Evolutionary conservation across 2,888 invertebrate genomes (phyloP), one percentile per base, ranked within the genome.

Genomic region (Andrena dorsata): DNA sequence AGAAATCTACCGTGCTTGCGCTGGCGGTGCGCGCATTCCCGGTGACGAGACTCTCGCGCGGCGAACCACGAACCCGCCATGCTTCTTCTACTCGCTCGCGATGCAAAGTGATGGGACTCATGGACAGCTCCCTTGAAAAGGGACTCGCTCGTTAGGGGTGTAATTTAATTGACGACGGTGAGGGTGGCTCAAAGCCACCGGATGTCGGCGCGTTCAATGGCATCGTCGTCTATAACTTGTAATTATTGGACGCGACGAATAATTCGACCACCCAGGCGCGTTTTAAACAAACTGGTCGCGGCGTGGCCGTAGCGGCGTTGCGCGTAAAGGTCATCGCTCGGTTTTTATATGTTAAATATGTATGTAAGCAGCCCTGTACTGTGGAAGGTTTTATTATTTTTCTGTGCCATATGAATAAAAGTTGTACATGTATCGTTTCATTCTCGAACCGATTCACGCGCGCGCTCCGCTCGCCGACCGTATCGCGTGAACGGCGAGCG

Each of bases 401-500:
- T 86, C 80, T 85, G 91, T 91, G 91, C 91, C 92, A 91, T 92
- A 91, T 80, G 83, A 90, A 88, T 88, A 83, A 89, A 41, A 89
- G 78, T 89, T 90, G 90, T 91, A 90, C 83, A 89, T 86, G 88
- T 76, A 79, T 76, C 41, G 56, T 68, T 68, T 84, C 68, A 20
- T 53, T 82, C 47, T 28, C 70, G 53, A 70, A 70, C 60, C 41
- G 20, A 64, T 63, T 28, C 35, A 65, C 13, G 53, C n/a, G 20
- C 28, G 20, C 23, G 23, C 13, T 26, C n/a, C 35, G 58, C 60
- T 47, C 47, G 56, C 23, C 20, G n/a, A 53, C 73, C 47, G 68
- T 63, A 26, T 53, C 28, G 58, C 30, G 49, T 7, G 2, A n/a
- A 41, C 20, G 8, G 28, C 41, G 53, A 66, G 32, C 16, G 20